phyloP scores from a whole-genome alignment of 2,888 invertebrate genomes.

The Crepidodera aurea region DNA sequence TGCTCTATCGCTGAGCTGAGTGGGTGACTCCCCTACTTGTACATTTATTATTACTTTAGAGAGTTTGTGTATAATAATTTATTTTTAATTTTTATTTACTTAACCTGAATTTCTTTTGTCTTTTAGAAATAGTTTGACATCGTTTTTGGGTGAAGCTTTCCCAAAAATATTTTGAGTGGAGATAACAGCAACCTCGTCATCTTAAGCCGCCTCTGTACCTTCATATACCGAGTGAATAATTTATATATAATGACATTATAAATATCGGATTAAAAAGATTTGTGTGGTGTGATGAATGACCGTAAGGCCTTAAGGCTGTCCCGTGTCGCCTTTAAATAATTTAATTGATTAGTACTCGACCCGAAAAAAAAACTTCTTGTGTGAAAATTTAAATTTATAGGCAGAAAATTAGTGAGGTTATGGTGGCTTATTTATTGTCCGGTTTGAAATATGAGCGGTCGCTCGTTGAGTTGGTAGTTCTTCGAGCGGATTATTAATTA shows the following conservation, averaged over 20 bases:
- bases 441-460: slow-evolving; percentile 24
- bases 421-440: slow-evolving; percentile 47
- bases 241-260: slow-evolving; percentile 63
- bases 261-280: slow-evolving; percentile 63
- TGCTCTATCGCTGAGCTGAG: too few species aligned
- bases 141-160: too few species aligned
- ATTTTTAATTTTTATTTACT: too few species aligned
- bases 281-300: slow-evolving; percentile 61
- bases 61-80: too few species aligned
- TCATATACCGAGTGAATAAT: slow-evolving; percentile 56
- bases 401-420: slow-evolving; percentile 60
- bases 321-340: slow-evolving; percentile 41
- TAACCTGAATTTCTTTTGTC: too few species aligned
- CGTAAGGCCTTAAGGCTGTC: slow-evolving; percentile 40
- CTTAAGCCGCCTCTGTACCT: slow-evolving; percentile 2
- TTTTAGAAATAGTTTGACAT: too few species aligned
- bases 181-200: too few species aligned
- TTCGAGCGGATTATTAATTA: slow-evolving; percentile 19
- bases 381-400: slow-evolving; percentile 60
- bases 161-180: too few species aligned
- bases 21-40: too few species aligned
- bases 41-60: too few species aligned
- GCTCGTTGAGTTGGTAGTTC: slow-evolving; percentile 23
- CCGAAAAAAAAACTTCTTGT: slow-evolving; percentile 41
- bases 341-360: slow-evolving; percentile 53